Base-by-base conservation (phyloP, 2,888 invertebrate genomes). In the Bursaphelenchus okinawaensis region DNA sequence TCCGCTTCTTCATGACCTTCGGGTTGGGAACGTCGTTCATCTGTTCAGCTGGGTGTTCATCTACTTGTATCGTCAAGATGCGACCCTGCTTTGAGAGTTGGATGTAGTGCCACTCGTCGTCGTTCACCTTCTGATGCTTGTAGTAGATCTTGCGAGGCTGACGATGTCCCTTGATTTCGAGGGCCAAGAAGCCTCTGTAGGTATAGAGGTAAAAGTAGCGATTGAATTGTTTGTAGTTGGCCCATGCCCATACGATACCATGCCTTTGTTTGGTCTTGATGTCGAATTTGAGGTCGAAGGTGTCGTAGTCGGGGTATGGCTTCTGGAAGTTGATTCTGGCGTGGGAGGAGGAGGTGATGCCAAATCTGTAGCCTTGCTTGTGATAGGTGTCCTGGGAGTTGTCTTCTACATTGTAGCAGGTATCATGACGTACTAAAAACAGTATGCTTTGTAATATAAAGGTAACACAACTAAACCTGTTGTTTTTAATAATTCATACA, bases 171-270 rank as follows among this genome's bases (percentile, higher is more conserved):
- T 80, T 76, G 9, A 77, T 66, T 55, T 75, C 79, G 7, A 81
- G 55, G 9, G 71, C 72, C 29, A 80, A 69, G 56, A 75, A 75
- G 20, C 81, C 81, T 31, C 77, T 72, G 12, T 75, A 74, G 24
- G 80, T 55, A 56, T 75, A 70, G 27, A 81, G 65, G 64, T 70
- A 68, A 61, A 76, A 75, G 66, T 81, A 81, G n/a, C 78, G 68
- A 3, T 20, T 62, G 69, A 73, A 78, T 61, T 76, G 77, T 63
- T 77, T 77, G 72, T 81, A 81, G 67, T 75, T 79, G 12, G 80
- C 79, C 81, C 80, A 81, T 2, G 67, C 68, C 81, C 80, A 81
- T 7, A 81, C 62, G 69, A 80, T 71, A 60, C 79, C 79, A 51
- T 74, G 68, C n/a, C 71, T 29, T 19, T 71, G 62, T 7, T 65